These are phyloP conservation scores for Oryzias sinensis DNA, from an alignment of 2,797 vertebrate species.

Conservation along the genomic window DNA sequence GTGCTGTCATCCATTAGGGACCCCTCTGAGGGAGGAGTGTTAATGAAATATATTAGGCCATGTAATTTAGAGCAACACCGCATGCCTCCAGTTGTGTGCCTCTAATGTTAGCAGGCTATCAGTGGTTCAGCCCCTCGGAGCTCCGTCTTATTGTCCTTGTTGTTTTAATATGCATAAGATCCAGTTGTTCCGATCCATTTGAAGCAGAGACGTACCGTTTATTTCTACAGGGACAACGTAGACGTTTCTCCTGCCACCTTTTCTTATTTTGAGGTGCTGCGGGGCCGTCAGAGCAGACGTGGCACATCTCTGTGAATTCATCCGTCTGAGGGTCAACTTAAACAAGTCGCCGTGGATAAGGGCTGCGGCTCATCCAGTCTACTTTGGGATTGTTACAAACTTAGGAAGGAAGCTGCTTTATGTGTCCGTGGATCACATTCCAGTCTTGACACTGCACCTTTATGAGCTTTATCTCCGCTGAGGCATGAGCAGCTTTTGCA, in stretches of 20 bases:
- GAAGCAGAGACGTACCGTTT: slow-evolving; percentile 43
- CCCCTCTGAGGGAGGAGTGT: slow-evolving; percentile 67
- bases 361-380: background rate
- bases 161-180: slow-evolving; percentile 58
- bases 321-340: slow-evolving; percentile 35
- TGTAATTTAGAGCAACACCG: slow-evolving; percentile 65
- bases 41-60: slow-evolving; percentile 74
- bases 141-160: slow-evolving; percentile 49
- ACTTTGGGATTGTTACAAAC: slow-evolving; percentile 20
- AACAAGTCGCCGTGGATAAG: slow-evolving; percentile 22
- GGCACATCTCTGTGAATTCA: slow-evolving; percentile 47
- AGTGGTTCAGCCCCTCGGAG: slow-evolving; percentile 45
- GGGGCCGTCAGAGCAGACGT: slow-evolving; percentile 8
- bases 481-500: slow-evolving; percentile 67
- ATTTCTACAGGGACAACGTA: slow-evolving; percentile 42
- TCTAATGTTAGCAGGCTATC: slow-evolving; percentile 54
- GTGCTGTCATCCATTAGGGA: slow-evolving; percentile 63
- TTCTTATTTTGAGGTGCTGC: slow-evolving; percentile 20
- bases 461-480: slow-evolving; percentile 68
- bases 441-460: slow-evolving; percentile 61
- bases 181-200: slow-evolving; percentile 41
- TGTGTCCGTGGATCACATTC: slow-evolving; percentile 40
- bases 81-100: slow-evolving; percentile 44
- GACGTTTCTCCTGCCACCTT: slow-evolving; percentile 19
- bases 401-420: slow-evolving; percentile 2